A percentile compares a stretch with the other conserved stretches of the same genome.
phyloP scores from a whole-genome alignment of 2,113 vertebrate species.

The Rhinichthys klamathensis region DNA sequence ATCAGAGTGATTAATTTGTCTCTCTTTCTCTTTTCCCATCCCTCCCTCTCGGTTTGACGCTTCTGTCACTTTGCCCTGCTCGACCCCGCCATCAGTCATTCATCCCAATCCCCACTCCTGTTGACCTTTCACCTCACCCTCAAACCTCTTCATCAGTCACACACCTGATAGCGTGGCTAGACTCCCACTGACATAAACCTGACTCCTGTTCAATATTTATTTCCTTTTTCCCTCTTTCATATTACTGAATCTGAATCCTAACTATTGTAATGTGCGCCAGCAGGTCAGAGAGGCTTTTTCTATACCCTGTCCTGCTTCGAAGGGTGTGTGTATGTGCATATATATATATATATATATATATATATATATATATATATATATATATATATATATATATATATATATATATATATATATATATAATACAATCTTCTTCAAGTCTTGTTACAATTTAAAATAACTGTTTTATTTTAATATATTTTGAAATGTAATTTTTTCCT shows the following conservation, averaged over 20 bases:
- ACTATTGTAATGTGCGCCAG: neutral
- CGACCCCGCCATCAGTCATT: slow-evolving; percentile 56
- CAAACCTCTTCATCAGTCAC: slow-evolving; percentile 51
- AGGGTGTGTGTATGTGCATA: neutral
- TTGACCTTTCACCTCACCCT: slow-evolving; percentile 50
- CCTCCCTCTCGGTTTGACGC: slow-evolving; percentile 23
- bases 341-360: too few relatives aligned
- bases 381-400: too few relatives aligned
- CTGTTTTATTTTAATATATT: neutral
- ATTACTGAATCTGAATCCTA: neutral
- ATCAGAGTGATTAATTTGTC: slow-evolving; percentile 57
- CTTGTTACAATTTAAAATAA: neutral
- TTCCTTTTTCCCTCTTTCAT: slow-evolving; percentile 2
- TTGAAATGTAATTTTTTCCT: neutral
- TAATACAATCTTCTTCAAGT: too few relatives aligned
- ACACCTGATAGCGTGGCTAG: slow-evolving; percentile 29
- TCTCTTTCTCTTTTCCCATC: slow-evolving; percentile 21
- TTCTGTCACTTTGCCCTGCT: slow-evolving; percentile 41
- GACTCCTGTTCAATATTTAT: slow-evolving; percentile 27
- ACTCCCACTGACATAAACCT: slow-evolving; percentile 18
- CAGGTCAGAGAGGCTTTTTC: slow-evolving; percentile 6
- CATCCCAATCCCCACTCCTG: slow-evolving; percentile 31
- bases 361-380: too few relatives aligned
- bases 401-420: too few relatives aligned
- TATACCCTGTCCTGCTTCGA: neutral